These are phyloP conservation scores for Amorpha juglandis DNA, from an alignment of 2,888 invertebrate species.

Conservation along the genomic window DNA sequence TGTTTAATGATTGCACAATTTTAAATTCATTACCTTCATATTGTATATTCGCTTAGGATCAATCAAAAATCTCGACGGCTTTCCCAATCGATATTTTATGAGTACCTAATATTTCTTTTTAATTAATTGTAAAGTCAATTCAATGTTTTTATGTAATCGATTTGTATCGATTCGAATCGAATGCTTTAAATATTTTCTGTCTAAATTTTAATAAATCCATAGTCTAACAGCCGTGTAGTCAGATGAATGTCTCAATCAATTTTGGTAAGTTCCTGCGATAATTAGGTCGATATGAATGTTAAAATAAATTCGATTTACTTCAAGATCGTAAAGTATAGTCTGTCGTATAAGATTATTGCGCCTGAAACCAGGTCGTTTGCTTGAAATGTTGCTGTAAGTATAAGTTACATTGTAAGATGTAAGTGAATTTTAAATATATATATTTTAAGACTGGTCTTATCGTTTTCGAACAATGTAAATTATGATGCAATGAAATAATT, in stretches of 20 bases:
- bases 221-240: not conserved
- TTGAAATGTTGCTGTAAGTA: constrained; percentile 43
- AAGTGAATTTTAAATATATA: constrained; percentile 47
- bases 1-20: not conserved
- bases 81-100: not conserved
- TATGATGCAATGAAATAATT: constrained; percentile 21
- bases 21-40: not conserved
- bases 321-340: not conserved
- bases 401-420: constrained; percentile 37
- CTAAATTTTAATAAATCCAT: not conserved
- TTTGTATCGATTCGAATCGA: too few species aligned
- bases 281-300: not conserved
- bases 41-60: not conserved
- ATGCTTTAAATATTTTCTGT: not conserved
- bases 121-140: not conserved
- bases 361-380: constrained; percentile 27
- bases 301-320: not conserved
- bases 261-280: not conserved
- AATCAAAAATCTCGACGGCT: not conserved
- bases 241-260: not conserved
- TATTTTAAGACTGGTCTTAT: constrained; percentile 47
- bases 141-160: not conserved
- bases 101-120: not conserved
- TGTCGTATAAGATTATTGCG: constrained; percentile 8
- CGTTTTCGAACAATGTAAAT: constrained; percentile 47